Conservation (phyloP, 2,888 invertebrate genomes). For the Epinotia demarniana region DNA sequence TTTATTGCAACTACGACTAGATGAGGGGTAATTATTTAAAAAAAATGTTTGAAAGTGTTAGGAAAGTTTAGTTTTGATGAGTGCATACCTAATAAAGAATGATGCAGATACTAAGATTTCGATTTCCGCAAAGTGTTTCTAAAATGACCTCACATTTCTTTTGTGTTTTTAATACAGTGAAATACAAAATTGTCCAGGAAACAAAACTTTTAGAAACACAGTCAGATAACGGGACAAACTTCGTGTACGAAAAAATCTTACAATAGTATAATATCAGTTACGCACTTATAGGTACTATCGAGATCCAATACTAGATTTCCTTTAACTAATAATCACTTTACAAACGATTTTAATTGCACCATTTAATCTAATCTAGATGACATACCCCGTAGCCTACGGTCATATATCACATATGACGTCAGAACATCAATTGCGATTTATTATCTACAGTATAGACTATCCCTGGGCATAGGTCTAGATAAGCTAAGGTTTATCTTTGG, state of each 20-base stretch:
- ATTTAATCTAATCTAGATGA: constrained; percentile 21
- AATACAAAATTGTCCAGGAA: too few species aligned
- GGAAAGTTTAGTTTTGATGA: too few species aligned
- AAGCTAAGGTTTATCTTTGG: neutral
- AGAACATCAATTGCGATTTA: constrained; percentile 9
- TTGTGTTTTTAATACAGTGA: too few species aligned
- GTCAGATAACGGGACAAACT: too few species aligned
- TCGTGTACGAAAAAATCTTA: too few species aligned
- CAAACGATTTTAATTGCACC: neutral
- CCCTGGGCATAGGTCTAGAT: neutral
- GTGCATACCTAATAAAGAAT: too few species aligned
- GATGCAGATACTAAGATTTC: too few species aligned
- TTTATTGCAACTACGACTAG: neutral
- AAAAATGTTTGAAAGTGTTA: too few species aligned
- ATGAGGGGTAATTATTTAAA: too few species aligned
- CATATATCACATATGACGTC: constrained; percentile 13
- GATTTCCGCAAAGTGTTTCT: too few species aligned
- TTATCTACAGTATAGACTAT: neutral
- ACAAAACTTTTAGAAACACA: too few species aligned
- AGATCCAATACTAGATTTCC: neutral
- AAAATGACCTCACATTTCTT: too few species aligned
- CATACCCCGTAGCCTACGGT: constrained; percentile 8
- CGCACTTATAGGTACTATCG: neutral
- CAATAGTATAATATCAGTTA: neutral
- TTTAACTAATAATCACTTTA: neutral